Evolutionary conservation across 2,113 vertebrate species (phyloP).

Genomic region (Boulengeromyrus knoepffleri): DNA sequence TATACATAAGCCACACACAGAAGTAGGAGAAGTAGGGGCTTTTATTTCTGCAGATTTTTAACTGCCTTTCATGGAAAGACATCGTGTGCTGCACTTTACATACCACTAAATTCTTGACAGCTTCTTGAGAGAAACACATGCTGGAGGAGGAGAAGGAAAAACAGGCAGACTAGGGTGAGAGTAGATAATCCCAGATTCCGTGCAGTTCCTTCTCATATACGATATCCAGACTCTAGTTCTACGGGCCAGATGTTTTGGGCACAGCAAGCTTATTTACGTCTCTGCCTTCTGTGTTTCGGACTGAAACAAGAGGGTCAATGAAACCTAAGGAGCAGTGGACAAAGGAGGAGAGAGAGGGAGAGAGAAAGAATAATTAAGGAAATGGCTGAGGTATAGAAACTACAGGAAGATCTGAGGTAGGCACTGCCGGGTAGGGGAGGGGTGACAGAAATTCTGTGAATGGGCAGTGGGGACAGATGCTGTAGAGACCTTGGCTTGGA

Average conservation of each 20-base stretch:
- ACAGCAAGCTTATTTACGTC: neutral
- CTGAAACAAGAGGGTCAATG: neutral
- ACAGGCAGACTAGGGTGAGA: neutral
- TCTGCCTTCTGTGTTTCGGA: neutral
- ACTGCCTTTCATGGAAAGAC: neutral
- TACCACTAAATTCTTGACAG: neutral
- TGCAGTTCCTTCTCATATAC: neutral
- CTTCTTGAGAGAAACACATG: neutral
- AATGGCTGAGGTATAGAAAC: neutral
- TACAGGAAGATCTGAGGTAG: neutral
- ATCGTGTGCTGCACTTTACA: neutral
- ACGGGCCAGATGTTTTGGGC: neutral
- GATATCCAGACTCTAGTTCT: constrained; percentile 2
- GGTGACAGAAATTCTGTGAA: neutral
- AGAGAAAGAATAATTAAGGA: neutral
- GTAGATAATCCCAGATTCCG: neutral
- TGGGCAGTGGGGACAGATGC: neutral
- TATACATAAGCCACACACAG: neutral
- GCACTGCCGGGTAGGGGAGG: neutral
- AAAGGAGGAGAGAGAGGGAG: neutral
- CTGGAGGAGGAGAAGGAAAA: neutral
- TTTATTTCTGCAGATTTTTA: neutral
- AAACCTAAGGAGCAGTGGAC: neutral
- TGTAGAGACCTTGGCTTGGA: neutral
- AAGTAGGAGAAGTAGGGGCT: neutral